Base-by-base conservation (phyloP, 92 coral and sea anemone genomes). In the Scolanthus callimorphus region DNA sequence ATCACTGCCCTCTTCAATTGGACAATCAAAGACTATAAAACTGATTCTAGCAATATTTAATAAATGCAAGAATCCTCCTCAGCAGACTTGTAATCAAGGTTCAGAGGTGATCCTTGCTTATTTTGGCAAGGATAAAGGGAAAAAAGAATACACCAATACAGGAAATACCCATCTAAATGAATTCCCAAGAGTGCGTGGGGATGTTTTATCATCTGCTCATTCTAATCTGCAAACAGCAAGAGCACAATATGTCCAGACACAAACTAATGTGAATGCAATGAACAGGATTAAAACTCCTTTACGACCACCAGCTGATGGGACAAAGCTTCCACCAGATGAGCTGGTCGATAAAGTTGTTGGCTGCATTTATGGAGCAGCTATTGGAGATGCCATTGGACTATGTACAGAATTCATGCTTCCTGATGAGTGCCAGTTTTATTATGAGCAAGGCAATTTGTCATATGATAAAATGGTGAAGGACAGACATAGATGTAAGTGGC, bases 301-400 rank as follows among this genome's bases (percentile, higher is more conserved):
- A 27, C 71, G 90, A 47, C 96, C 97, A 23, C 96, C 97, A 20
- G 39, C 81, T 25, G 72, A 71, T 73, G 97, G 84, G 2, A 78
- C 95, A 29, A 52, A 61, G 21, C 65, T 91, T n/a, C 96, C 96
- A 2, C 96, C 97, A 4, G 97, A 91, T 80, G 97, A 88, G 31
- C 79, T 91, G 31, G 86, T 85, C 15, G 88, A 91, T 63, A 91
- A 67, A 75, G 83, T 91, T 43, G 84, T 91, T 55, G 97, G 97
- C 17, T 88, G 97, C 53, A 39, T 91, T 37, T 91, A 91, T 77
- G 97, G 97, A 29, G 96, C 97, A 26, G 97, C 97, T n/a, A 65
- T 91, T 9, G 96, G 86, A 0, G 95, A 84, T 73, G 92, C 96
- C 53, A 53, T 91, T 53, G 97, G 97, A 49, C 49, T 88, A 6